Evolutionary conservation across 1,140 invertebrate species (phyloP).

Genomic region (Calliphora vicina): DNA sequence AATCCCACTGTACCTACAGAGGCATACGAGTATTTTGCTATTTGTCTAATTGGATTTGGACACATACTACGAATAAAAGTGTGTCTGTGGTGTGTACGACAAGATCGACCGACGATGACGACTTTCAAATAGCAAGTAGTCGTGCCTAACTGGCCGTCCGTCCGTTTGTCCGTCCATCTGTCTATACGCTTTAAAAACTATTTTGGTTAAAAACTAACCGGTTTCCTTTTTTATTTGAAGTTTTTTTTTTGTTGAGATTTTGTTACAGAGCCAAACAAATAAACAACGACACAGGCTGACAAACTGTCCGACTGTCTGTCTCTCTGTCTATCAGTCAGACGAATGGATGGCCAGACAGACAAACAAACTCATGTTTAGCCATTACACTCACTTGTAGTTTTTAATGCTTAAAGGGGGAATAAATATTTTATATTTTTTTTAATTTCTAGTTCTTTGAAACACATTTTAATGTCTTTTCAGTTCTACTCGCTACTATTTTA

Average conservation of each 20-base stretch:
- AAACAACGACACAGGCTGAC: not conserved
- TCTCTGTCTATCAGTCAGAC: not conserved
- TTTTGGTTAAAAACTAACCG: not conserved
- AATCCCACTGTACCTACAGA: no score
- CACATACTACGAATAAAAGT: not conserved
- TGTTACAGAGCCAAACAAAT: not conserved
- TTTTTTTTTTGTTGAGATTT: not conserved
- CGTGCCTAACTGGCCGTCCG: not conserved
- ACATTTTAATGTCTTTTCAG: no score
- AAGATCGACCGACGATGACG: not conserved
- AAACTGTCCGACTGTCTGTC: not conserved
- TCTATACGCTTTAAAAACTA: not conserved
- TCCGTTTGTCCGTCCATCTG: not conserved
- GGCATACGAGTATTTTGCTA: not conserved
- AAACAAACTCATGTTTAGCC: not conserved
- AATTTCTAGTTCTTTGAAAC: not conserved
- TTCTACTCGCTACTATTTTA: no score
- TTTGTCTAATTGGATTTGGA: constrained; percentile 30
- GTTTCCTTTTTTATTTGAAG: not conserved
- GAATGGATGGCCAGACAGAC: no score
- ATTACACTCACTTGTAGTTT: not conserved
- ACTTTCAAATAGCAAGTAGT: not conserved
- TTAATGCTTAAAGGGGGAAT: not conserved
- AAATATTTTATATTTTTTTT: not conserved
- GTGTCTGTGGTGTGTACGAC: not conserved